Evolutionary conservation across 2,113 vertebrate species (phyloP), one percentile per base, ranked within the genome.

Genomic region (Psilopsiagon aymara): DNA sequence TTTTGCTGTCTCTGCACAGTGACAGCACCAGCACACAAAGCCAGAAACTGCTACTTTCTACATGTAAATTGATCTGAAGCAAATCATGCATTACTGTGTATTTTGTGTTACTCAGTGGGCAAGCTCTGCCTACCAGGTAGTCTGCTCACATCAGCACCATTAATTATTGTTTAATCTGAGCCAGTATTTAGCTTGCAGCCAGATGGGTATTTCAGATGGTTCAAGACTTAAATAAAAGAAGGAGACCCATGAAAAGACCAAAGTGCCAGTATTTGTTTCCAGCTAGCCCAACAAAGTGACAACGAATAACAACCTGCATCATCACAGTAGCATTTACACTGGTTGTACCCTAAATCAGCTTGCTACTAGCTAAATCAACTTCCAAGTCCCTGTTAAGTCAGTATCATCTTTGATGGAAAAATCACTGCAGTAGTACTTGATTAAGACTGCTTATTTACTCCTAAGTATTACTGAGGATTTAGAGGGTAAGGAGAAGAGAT

Each of bases 271-370:
- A 25, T 53, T 75, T 63, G 31, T 63, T 73, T 79, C 47, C 52
- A 87, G 35, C 35, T 85, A 1, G 44, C 75, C 87, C n/a, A 88
- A 28, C 31, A 41, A 19, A 74, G 25, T 33, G 55, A 33, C 28
- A 20, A 11, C 64, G 77, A 53, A 44, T 49, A 44, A 63, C 23
- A 33, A 35, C 33, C 55, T 60, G 3, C 6, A 10, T 49, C 2
- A 2, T 63, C 57, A 43, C 39, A 63, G 8, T 25, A 44, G 44
- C 27, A 3, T 81, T 92, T 1, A 0, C 18, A 0, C 17, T n/a
- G 79, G 3, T 66, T 44, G 69, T 59, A 37, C 46, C 43, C n/a
- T 49, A 6, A 9, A 52, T 82, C 47, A 77, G 41, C 52, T 69
- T 60, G 17, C 43, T 39, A 1, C 27, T 49, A 41, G 39, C 47